Evolutionary conservation across 2,113 vertebrate genomes (phyloP).

Genomic region (Pycnonotus jocosus): DNA sequence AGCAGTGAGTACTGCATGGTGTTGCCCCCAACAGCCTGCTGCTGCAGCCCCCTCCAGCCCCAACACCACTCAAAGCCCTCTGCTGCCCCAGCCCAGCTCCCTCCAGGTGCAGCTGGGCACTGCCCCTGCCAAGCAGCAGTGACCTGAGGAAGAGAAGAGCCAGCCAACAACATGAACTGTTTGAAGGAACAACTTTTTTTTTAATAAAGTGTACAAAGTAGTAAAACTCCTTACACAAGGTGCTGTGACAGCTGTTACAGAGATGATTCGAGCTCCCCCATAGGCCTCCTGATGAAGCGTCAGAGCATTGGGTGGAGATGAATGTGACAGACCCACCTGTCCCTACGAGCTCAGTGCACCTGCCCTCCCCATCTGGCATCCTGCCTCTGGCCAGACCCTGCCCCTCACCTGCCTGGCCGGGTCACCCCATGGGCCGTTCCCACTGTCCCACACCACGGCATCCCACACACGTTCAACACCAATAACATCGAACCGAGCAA

Average conservation of each 20-base stretch:
- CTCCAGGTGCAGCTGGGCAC: rapidly evolving
- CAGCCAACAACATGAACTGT: not conserved
- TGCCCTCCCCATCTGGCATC: not conserved
- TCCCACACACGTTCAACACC: slow-evolving; percentile 66
- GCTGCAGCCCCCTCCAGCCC: not conserved
- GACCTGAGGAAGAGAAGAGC: not conserved
- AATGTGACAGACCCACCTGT: slow-evolving; percentile 31
- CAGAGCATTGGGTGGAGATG: not conserved
- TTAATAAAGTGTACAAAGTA: slow-evolving; percentile 70
- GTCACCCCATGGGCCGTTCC: not conserved
- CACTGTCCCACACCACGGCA: slow-evolving; percentile 37
- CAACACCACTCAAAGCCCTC: not conserved
- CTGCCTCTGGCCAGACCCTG: not conserved
- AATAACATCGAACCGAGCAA: slow-evolving; percentile 62
- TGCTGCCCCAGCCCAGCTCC: not conserved
- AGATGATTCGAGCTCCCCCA: not conserved
- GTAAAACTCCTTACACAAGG: slow-evolving; percentile 53
- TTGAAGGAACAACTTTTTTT: slow-evolving; percentile 43
- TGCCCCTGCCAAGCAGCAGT: not conserved
- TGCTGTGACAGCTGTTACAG: slow-evolving; percentile 41
- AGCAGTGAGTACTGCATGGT: rapidly evolving
- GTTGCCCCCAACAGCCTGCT: rapidly evolving
- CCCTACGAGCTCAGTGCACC: not conserved
- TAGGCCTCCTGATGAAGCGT: not conserved
- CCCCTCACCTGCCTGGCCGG: not conserved